phyloP scores from a whole-genome alignment of 2,797 vertebrate genomes.

The Tangara arthus region DNA sequence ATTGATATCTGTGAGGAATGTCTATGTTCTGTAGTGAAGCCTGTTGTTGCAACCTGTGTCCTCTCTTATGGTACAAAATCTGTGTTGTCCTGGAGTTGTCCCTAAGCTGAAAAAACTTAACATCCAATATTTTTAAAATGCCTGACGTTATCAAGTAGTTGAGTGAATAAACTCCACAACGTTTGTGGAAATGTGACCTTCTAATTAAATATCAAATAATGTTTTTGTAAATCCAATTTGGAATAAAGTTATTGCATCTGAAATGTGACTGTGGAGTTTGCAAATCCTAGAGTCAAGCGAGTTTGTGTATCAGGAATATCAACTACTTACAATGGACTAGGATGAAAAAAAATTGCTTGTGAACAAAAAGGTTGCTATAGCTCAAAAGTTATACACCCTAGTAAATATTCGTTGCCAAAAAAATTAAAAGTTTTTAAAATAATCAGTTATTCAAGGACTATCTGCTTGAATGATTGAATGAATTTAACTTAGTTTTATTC shows the following conservation, averaged over 20 bases:
- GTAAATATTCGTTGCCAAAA: background rate
- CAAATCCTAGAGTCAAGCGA: background rate
- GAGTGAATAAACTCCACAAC: background rate
- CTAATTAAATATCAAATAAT: background rate
- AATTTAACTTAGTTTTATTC: background rate
- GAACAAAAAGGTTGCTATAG: background rate
- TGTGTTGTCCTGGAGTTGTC: background rate
- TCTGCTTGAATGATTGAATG: background rate
- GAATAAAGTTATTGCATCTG: background rate
- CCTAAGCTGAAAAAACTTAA: background rate
- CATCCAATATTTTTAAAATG: background rate
- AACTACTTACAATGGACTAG: background rate
- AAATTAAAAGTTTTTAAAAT: background rate
- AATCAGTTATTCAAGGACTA: background rate
- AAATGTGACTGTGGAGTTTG: background rate
- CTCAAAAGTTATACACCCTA: background rate
- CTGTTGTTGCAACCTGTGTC: background rate
- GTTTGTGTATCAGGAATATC: background rate
- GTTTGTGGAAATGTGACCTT: background rate
- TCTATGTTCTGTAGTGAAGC: background rate
- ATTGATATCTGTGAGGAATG: background rate
- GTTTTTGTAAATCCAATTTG: background rate
- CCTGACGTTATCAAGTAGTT: background rate
- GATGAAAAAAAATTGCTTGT: background rate
- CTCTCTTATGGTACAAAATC: background rate